These are phyloP conservation scores for Cichlasoma orientale DNA, from an alignment of 2,797 vertebrate species.

Conservation along the genomic window DNA sequence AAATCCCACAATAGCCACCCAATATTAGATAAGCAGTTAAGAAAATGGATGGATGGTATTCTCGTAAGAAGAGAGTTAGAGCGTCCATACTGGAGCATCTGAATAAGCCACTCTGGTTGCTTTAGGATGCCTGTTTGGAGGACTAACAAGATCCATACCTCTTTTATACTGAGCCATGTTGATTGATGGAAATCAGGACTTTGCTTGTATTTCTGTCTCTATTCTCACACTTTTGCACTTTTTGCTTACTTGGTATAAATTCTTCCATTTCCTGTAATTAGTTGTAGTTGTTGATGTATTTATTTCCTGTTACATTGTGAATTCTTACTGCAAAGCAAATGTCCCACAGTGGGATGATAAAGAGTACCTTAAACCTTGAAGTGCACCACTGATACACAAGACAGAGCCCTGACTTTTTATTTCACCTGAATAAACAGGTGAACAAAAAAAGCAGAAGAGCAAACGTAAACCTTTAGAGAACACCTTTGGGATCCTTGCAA, in stretches of 20 bases:
- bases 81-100: background rate
- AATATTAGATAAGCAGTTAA: background rate
- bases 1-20: too few species aligned
- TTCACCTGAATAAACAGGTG: background rate
- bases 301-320: background rate
- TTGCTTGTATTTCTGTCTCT: background rate
- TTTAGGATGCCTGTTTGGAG: background rate
- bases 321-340: background rate
- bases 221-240: background rate
- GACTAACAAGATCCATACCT: background rate
- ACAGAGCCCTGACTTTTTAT: background rate
- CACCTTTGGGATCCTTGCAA: background rate
- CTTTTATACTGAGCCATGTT: background rate
- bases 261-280: background rate
- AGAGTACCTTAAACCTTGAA: background rate
- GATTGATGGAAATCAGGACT: background rate
- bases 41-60: background rate
- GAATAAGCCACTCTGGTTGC: background rate
- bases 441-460: background rate
- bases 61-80: background rate
- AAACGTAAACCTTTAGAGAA: fast-evolving
- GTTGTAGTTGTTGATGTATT: background rate
- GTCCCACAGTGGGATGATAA: too few species aligned
- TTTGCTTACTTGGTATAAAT: background rate
- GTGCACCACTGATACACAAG: background rate